Evolutionary conservation across 2,113 vertebrate species (phyloP).

Genomic region (Microcebus jonahi): DNA sequence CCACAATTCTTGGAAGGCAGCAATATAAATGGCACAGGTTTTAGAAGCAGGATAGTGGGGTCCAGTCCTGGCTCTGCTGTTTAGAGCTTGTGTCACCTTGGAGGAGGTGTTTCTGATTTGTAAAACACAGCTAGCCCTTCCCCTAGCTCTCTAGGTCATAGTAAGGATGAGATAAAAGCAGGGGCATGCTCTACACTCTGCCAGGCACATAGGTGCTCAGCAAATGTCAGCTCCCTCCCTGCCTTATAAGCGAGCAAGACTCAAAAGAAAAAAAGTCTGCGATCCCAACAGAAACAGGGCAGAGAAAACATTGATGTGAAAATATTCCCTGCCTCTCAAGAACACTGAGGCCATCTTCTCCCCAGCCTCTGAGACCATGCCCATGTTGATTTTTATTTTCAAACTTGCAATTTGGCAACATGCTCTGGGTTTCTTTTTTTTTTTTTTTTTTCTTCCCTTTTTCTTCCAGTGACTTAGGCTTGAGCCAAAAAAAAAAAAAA

Average conservation of each 20-base stretch:
- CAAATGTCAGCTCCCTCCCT: background rate
- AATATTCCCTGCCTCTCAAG: background rate
- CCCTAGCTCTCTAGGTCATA: background rate
- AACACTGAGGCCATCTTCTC: background rate
- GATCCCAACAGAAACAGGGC: constrained; percentile 13
- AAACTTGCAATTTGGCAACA: constrained; percentile 30
- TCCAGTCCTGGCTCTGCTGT: background rate
- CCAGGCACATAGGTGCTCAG: background rate
- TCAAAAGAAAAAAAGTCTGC: background rate
- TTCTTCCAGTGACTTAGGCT: constrained; percentile 27
- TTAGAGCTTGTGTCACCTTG: background rate
- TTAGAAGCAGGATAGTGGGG: background rate
- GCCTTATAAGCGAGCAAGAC: background rate
- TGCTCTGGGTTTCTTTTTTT: background rate
- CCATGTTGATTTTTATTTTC: constrained; percentile 44
- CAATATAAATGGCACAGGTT: background rate
- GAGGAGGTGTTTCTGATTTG: background rate
- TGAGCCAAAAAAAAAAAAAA: constrained; percentile 40
- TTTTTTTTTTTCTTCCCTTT: background rate
- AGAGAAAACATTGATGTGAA: background rate
- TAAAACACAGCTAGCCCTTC: background rate
- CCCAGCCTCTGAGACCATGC: background rate
- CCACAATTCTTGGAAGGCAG: background rate
- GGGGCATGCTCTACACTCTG: background rate
- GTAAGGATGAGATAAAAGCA: background rate